phyloP scores from a whole-genome alignment of 2,113 vertebrate genomes.

The Ailurus styani region DNA sequence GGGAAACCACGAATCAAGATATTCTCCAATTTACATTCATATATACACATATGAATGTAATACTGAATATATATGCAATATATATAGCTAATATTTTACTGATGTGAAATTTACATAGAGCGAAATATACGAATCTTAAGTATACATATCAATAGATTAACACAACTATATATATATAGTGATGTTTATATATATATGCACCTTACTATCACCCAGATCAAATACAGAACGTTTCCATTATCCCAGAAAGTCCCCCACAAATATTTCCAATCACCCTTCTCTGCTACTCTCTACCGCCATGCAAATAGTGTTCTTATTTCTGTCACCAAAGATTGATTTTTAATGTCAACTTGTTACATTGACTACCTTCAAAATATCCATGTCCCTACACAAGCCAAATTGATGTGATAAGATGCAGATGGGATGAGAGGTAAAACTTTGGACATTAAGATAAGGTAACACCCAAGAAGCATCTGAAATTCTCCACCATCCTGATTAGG shows the following conservation, averaged over 20 bases:
- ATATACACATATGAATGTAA: background rate
- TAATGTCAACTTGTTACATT: background rate
- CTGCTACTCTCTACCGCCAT: background rate
- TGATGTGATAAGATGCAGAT: background rate
- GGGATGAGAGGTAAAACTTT: background rate
- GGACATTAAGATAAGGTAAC: background rate
- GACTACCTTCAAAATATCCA: background rate
- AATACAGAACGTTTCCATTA: background rate
- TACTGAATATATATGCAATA: background rate
- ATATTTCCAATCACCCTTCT: background rate
- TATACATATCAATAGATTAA: background rate
- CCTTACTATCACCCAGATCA: background rate
- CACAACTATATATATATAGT: background rate
- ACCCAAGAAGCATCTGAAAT: background rate
- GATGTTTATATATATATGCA: background rate
- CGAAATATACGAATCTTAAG: background rate
- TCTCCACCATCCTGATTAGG: background rate
- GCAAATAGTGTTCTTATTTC: background rate
- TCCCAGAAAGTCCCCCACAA: background rate
- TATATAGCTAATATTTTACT: background rate
- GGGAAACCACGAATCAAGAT: background rate
- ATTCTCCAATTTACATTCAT: background rate
- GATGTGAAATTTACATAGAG: background rate
- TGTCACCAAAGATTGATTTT: background rate
- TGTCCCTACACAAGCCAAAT: background rate